Percentiles rank a stretch among this genome's conserved stretches.
These are phyloP conservation scores for Zaprionus inermis DNA, from an alignment of 1,140 invertebrate genomes.

Conservation along the genomic window DNA sequence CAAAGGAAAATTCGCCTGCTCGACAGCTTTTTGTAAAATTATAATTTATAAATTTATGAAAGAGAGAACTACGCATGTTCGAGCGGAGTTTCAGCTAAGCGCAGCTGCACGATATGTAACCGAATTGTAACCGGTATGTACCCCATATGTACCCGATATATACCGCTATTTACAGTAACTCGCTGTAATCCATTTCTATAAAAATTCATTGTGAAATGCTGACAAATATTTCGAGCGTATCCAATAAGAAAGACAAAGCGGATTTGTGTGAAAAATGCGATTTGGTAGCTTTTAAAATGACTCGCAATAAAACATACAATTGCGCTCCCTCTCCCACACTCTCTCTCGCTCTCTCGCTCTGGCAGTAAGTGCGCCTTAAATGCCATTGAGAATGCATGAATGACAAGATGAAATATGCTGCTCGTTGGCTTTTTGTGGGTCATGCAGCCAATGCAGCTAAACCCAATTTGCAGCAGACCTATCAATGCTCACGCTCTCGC, in stretches of 20 bases:
- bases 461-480: slow-evolving; percentile 55
- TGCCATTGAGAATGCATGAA: slow-evolving; percentile 53
- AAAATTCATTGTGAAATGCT: not conserved
- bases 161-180: not conserved
- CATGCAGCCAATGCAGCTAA: slow-evolving; percentile 45
- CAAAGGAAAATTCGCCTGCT: not conserved
- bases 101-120: too few relatives aligned
- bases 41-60: slow-evolving; percentile 8
- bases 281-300: not conserved
- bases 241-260: slow-evolving; percentile 7
- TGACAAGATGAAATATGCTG: slow-evolving; percentile 52
- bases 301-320: slow-evolving; percentile 14
- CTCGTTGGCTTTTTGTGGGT: slow-evolving; percentile 30
- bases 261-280: slow-evolving; percentile 10
- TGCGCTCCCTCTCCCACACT: not conserved
- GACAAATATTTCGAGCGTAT: not conserved
- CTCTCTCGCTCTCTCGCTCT: not conserved
- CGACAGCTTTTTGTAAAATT: slow-evolving; percentile 6
- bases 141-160: not conserved
- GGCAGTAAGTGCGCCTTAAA: slow-evolving; percentile 38
- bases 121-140: not conserved
- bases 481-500: not conserved
- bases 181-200: not conserved
- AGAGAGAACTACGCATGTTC: not conserved
- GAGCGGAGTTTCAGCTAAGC: not conserved